These are phyloP conservation scores for Caradrina clavipalpis DNA, from an alignment of 2,888 invertebrate species.

Conservation along the genomic window DNA sequence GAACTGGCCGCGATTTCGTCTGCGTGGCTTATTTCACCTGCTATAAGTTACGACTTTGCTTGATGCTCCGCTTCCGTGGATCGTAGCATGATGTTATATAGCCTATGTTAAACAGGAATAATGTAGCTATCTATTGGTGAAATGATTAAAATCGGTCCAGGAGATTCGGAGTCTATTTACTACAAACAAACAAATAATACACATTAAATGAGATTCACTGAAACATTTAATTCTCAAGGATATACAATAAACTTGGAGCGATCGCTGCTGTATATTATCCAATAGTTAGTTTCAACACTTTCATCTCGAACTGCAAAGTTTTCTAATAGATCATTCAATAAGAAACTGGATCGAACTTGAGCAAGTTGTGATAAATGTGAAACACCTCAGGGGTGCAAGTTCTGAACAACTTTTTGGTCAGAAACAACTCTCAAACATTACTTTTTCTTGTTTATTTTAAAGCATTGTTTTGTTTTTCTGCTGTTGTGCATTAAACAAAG, in stretches of 20 bases:
- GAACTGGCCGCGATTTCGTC: too few species aligned
- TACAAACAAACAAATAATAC: neutral
- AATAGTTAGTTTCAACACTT: slow-evolving; percentile 33
- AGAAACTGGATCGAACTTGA: slow-evolving; percentile 59
- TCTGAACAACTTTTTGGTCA: slow-evolving; percentile 27
- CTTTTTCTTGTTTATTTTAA: too few species aligned
- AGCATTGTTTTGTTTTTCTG: too few species aligned
- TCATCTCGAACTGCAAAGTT: slow-evolving; percentile 20
- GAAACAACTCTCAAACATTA: neutral
- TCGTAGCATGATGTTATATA: too few species aligned
- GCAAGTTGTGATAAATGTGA: slow-evolving; percentile 45
- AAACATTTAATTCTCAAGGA: slow-evolving; percentile 10
- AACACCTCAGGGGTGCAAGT: slow-evolving; percentile 31
- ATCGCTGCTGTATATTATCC: slow-evolving; percentile 16
- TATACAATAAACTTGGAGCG: slow-evolving; percentile 10
- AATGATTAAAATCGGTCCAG: too few species aligned
- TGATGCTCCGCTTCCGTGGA: too few species aligned
- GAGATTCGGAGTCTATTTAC: too few species aligned
- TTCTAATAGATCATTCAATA: slow-evolving; percentile 57
- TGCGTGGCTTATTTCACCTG: too few species aligned
- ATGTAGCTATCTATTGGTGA: too few species aligned
- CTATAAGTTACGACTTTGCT: too few species aligned
- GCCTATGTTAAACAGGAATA: too few species aligned
- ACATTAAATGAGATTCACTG: slow-evolving; percentile 9
- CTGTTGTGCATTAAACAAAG: neutral